phyloP scores from a whole-genome alignment of 2,888 invertebrate species.

The Crematogaster levior region DNA sequence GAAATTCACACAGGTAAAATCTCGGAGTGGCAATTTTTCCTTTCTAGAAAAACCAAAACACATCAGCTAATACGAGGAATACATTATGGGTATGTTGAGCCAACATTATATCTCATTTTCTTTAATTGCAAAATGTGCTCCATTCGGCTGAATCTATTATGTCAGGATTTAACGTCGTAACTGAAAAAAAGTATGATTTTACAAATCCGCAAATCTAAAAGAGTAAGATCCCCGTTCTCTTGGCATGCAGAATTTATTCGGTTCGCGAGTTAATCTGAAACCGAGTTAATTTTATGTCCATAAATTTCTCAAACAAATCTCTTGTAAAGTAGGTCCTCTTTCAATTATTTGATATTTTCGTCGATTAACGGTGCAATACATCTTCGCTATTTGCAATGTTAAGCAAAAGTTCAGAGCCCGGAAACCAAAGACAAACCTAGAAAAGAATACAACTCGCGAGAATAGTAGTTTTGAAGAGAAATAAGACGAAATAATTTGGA shows the following conservation, averaged over 20 bases:
- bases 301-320: constrained; percentile 8
- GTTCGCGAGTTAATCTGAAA: constrained; percentile 23
- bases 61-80: constrained; percentile 35
- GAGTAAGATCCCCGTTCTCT: not conserved
- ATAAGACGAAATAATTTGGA: constrained; percentile 5
- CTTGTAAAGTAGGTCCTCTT: not conserved
- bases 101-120: constrained; percentile 31
- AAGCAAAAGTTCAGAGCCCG: not conserved
- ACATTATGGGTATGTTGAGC: constrained; percentile 28
- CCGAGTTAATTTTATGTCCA: not conserved
- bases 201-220: constrained; percentile 21
- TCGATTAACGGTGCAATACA: not conserved
- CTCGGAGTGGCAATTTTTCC: constrained; percentile 19
- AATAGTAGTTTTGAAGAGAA: not conserved
- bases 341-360: constrained; percentile 1
- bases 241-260: constrained; percentile 8
- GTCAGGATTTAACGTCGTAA: not conserved
- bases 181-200: not conserved
- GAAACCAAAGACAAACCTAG: not conserved
- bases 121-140: constrained; percentile 38
- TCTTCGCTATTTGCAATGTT: no score
- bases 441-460: not conserved
- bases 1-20: constrained; percentile 11
- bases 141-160: constrained; percentile 10
- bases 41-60: not conserved